Percentiles rank a stretch among this genome's conserved stretches.
phyloP scores from a whole-genome alignment of 2,113 vertebrate species.

The Climacteris rufus region DNA sequence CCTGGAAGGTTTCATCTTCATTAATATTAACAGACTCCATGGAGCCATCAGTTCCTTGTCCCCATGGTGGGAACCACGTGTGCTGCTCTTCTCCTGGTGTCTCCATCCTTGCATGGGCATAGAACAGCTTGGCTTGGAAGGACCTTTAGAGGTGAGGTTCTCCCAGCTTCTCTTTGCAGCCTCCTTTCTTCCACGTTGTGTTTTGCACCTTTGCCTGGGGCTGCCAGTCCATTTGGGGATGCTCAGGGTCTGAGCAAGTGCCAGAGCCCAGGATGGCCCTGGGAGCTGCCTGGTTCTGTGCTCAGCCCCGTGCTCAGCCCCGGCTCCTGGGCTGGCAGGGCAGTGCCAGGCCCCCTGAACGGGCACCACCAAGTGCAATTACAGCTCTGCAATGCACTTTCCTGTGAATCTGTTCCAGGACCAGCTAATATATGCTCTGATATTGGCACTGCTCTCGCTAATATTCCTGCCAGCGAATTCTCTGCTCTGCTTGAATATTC shows the following conservation, averaged over 20 bases:
- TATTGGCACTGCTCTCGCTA: not conserved
- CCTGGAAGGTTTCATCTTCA: not conserved
- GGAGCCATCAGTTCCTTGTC: not conserved
- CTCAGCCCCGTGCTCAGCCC: not conserved
- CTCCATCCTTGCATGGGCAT: not conserved
- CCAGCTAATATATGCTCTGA: slow-evolving; percentile 12
- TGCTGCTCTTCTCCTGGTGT: not conserved
- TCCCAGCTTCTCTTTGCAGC: fast-evolving
- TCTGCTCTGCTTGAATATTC: slow-evolving; percentile 45
- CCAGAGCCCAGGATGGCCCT: fast-evolving
- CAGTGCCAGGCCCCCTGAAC: not conserved
- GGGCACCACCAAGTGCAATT: not conserved
- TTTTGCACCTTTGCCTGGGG: not conserved
- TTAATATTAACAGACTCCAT: not conserved
- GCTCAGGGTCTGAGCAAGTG: fast-evolving
- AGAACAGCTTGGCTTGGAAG: not conserved
- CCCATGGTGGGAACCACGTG: not conserved
- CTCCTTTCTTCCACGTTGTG: fast-evolving
- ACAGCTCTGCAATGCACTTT: not conserved
- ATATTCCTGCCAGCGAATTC: slow-evolving; percentile 38
- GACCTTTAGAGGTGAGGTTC: not conserved
- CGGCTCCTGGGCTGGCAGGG: not conserved
- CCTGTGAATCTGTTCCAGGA: not conserved
- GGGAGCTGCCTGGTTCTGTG: not conserved
- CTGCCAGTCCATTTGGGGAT: not conserved